phyloP scores from a whole-genome alignment of 1,140 invertebrate species.

The Camponotus floridanus region DNA sequence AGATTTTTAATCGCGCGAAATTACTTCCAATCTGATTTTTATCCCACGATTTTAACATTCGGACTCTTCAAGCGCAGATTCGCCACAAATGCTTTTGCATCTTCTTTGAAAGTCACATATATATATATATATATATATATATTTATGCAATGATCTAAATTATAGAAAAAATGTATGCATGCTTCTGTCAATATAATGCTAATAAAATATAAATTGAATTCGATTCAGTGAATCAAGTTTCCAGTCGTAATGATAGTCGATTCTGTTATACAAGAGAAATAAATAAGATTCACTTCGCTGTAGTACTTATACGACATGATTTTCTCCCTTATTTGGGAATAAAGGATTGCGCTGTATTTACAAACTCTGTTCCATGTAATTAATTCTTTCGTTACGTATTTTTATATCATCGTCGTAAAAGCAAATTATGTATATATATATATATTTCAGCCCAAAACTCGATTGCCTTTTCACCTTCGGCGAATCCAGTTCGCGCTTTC shows the following conservation, averaged over 20 bases:
- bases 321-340: conserved; percentile 68
- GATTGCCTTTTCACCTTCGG: conserved; percentile 64
- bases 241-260: conserved; percentile 29
- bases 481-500: conserved; percentile 77
- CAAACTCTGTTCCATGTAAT: conserved; percentile 67
- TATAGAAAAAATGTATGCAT: conserved; percentile 48
- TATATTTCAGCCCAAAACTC: conserved; percentile 63
- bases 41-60: conserved; percentile 7
- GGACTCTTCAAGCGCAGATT: background rate
- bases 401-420: conserved; percentile 60
- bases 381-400: conserved; percentile 69
- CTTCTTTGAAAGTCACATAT: background rate
- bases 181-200: conserved; percentile 27
- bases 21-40: background rate
- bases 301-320: conserved; percentile 77
- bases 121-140: too few species aligned
- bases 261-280: conserved; percentile 69
- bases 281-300: conserved; percentile 71
- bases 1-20: background rate
- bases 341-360: conserved; percentile 79
- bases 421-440: conserved; percentile 55
- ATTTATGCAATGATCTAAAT: conserved; percentile 43
- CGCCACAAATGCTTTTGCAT: background rate
- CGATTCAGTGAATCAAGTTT: conserved; percentile 43
- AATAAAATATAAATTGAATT: conserved; percentile 59